Evolutionary conservation across 2,113 vertebrate genomes (phyloP).

Genomic region (Nesospiza acunhae): DNA sequence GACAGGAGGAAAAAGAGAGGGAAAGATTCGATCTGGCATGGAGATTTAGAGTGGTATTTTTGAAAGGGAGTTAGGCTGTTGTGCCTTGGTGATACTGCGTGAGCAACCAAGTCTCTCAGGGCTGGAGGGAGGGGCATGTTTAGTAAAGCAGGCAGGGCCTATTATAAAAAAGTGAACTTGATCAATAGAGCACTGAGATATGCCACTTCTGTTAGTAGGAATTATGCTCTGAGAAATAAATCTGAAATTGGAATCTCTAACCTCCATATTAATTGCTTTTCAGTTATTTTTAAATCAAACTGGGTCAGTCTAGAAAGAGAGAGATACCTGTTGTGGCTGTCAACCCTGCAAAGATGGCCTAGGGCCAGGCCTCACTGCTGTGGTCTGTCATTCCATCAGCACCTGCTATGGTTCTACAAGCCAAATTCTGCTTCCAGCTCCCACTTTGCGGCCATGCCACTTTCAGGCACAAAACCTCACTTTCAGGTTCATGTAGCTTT

Average conservation of each 20-base stretch:
- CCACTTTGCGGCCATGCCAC: neutral
- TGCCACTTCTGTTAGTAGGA: neutral
- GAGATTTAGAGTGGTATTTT: neutral
- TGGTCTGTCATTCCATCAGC: neutral
- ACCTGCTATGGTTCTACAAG: neutral
- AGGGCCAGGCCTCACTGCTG: neutral
- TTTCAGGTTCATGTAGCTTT: neutral
- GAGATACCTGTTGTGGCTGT: neutral
- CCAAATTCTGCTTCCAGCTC: neutral
- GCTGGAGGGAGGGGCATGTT: neutral
- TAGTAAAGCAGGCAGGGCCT: neutral
- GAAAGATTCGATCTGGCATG: neutral
- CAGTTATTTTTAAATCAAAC: neutral
- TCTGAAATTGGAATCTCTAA: neutral
- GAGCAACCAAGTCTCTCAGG: neutral
- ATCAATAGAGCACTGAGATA: neutral
- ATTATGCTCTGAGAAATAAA: neutral
- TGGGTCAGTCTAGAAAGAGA: neutral
- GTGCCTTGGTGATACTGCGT: neutral
- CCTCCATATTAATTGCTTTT: neutral
- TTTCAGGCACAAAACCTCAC: neutral
- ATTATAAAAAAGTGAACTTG: neutral
- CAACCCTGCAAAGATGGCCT: neutral
- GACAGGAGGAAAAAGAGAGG: neutral
- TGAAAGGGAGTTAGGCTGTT: neutral